These are phyloP conservation scores for Dryobotodes eremita DNA, from an alignment of 2,888 invertebrate species.

Conservation along the genomic window DNA sequence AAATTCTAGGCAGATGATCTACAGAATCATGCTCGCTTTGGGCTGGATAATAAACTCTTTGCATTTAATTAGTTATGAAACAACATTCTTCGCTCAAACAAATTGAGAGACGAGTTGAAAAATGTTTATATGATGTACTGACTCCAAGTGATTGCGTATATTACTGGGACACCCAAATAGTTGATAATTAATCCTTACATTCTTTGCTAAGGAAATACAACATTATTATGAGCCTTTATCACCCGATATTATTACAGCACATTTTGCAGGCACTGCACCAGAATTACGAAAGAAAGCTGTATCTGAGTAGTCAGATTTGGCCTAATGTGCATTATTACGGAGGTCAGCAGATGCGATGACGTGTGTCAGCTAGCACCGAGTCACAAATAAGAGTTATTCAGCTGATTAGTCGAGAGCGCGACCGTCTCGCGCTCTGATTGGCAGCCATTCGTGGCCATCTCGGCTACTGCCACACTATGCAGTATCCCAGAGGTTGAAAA, in stretches of 20 bases:
- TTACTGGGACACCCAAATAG: neutral
- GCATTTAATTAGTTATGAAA: neutral
- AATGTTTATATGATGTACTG: neutral
- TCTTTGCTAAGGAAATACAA: neutral
- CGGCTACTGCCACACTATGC: conserved; percentile 57
- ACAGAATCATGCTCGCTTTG: neutral
- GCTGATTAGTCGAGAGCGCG: conserved; percentile 71
- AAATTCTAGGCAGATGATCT: no score
- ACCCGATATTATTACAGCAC: neutral
- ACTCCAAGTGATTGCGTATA: neutral
- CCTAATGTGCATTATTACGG: conserved; percentile 1
- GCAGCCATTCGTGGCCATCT: conserved; percentile 64
- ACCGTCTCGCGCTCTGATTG: conserved; percentile 75
- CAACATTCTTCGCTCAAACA: neutral
- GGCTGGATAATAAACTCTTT: conserved; percentile 17
- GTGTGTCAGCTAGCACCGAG: conserved; percentile 36
- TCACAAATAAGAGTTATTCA: conserved; percentile 60
- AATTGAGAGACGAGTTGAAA: neutral
- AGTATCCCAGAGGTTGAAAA: conserved; percentile 68
- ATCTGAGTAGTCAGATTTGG: conserved; percentile 22
- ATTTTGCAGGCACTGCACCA: neutral
- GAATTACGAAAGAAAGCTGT: neutral
- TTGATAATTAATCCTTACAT: conserved; percentile 13
- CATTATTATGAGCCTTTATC: neutral
- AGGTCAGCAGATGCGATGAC: conserved; percentile 42